Percentiles rank a stretch among this genome's conserved stretches.
Evolutionary conservation across 2,113 vertebrate species (phyloP).

Genomic region (Eulemur macaco): DNA sequence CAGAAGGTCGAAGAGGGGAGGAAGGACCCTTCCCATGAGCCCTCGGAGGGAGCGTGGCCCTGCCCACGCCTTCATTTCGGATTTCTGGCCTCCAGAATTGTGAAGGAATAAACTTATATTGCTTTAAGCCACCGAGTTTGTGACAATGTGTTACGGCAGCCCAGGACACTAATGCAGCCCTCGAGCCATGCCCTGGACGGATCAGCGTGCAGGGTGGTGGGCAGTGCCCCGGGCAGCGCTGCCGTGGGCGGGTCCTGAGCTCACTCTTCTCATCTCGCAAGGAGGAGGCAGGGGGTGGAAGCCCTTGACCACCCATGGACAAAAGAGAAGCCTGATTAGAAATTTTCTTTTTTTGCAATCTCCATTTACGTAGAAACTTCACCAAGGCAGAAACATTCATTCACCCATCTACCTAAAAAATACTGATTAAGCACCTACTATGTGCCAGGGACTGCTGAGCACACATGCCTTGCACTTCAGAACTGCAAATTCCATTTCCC

Average conservation of each 20-base stretch:
- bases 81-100: not conserved
- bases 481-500: not conserved
- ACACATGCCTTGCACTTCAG: not conserved
- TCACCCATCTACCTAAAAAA: not conserved
- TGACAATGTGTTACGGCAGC: not conserved
- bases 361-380: not conserved
- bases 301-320: not conserved
- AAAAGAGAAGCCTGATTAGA: not conserved
- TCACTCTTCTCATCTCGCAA: not conserved
- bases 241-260: accelerated
- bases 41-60: not conserved
- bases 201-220: too few relatives aligned
- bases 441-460: not conserved
- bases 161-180: not conserved
- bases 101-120: not conserved
- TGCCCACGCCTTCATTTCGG: not conserved
- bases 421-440: not conserved
- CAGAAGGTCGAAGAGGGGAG: not conserved
- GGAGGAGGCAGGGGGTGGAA: accelerated
- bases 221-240: accelerated
- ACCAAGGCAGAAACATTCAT: not conserved
- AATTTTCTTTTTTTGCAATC: not conserved
- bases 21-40: too few relatives aligned
- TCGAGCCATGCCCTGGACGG: too few relatives aligned
- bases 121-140: not conserved